Base-by-base conservation (phyloP, 2,797 vertebrate species). In the Sebastes vulpes region DNA sequence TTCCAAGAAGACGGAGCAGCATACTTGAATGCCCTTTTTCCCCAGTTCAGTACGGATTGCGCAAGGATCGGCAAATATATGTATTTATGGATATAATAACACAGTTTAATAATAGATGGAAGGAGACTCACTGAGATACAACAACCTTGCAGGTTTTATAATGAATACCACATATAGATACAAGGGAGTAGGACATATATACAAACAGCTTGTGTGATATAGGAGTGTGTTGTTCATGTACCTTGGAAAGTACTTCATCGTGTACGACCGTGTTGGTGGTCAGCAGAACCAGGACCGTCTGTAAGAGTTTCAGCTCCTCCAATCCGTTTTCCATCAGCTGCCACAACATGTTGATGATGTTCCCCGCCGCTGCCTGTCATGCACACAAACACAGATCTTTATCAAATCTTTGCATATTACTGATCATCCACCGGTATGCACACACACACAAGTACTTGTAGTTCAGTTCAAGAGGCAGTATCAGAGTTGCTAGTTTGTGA, bases 261-360 rank as follows among this genome's bases (percentile, higher is more conserved):
- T 99, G 99, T 54, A 99, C 99, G 23, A 99, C 98, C 2, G 99
- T 99, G 92, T 98, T 99, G 66, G 99, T 99, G 76, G 99, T 99
- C 63, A 99, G 89, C 89, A 99, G 97, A 42, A 99, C 98, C 74
- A 99, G 97, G 82, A 99, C 99, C 0, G 99, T 99, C 93, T 99
- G 99, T 52, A 99, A 94, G 14, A 99, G 96, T 74, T 99, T 99
- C 64, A 99, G 96, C 95, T 99, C 99, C 95, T 99, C 99, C 86
- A 99, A 95, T 71, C 98, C 97, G 56, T 99, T 99, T 91, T 99
- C 99, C 99, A 99, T 99, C 89, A 99, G 96, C 89, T 99, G 99
- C 99, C 99, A 99, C 91, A 99, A 92, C 98, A 99, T 99, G 94
- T 99, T 99, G 93, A 99, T 99, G 90, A 99, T 98, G 95, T 99